Evolutionary conservation across 2,888 invertebrate species (phyloP).

Genomic region (Leuctra nigra): DNA sequence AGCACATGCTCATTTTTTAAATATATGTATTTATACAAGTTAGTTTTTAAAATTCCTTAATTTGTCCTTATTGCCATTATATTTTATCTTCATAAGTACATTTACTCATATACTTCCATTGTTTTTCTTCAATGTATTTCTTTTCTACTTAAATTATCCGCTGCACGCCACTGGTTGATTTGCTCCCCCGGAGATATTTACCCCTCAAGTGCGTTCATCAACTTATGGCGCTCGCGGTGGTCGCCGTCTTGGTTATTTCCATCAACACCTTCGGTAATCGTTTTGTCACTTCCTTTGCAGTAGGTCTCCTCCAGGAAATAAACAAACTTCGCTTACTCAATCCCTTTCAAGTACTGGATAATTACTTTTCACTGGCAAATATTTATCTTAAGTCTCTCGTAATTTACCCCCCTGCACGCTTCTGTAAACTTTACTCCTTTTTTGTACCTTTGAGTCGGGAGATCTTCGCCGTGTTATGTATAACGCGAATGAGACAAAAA

Average conservation of each 20-base stretch:
- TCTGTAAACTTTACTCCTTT: background rate
- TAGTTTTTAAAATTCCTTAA: too few species aligned
- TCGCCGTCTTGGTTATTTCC: background rate
- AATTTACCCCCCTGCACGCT: slow-evolving; percentile 11
- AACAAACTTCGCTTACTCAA: background rate
- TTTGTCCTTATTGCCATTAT: too few species aligned
- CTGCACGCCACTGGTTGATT: too few species aligned
- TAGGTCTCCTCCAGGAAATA: slow-evolving; percentile 7
- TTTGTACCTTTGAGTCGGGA: background rate
- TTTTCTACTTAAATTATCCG: too few species aligned
- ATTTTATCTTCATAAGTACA: too few species aligned
- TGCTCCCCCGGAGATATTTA: too few species aligned
- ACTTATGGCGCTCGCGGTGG: too few species aligned
- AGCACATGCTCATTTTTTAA: too few species aligned
- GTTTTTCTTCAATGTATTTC: too few species aligned
- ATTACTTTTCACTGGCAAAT: slow-evolving; percentile 23
- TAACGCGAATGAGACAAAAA: background rate
- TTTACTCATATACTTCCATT: too few species aligned
- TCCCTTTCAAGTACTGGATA: background rate
- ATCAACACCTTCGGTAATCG: background rate
- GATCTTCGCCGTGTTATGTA: background rate
- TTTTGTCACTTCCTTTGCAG: slow-evolving; percentile 8
- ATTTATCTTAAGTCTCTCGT: slow-evolving; percentile 20
- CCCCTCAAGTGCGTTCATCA: background rate
- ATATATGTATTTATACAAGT: too few species aligned